These are phyloP conservation scores for Girardinichthys multiradiatus DNA, from an alignment of 2,113 vertebrate genomes.

Conservation along the genomic window DNA sequence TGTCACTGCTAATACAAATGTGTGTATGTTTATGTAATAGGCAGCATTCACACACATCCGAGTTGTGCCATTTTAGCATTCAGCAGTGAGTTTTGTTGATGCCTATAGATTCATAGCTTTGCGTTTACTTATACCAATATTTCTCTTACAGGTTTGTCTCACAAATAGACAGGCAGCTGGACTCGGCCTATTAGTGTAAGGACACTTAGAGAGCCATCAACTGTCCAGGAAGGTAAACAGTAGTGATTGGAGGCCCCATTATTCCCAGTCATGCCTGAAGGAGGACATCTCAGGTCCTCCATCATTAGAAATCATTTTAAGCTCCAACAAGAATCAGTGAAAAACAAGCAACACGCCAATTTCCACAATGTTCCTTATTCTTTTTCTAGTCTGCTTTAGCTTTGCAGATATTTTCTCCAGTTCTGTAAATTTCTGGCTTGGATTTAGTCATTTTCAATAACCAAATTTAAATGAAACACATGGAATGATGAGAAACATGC, in stretches of 20 bases:
- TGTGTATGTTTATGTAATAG: not conserved
- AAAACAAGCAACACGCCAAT: slow-evolving; percentile 12
- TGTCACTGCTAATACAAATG: slow-evolving; percentile 3
- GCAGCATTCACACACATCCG: slow-evolving; percentile 22
- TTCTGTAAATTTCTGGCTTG: no score
- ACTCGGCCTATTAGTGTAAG: slow-evolving; percentile 71
- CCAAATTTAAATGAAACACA: no score
- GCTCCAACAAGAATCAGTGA: slow-evolving; percentile 36
- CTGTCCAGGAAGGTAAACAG: slow-evolving; percentile 77
- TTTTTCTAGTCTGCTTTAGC: slow-evolving; percentile 4
- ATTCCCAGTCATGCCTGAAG: slow-evolving; percentile 67
- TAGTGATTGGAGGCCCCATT: slow-evolving; percentile 71
- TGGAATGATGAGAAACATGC: no score
- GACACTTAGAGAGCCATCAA: slow-evolving; percentile 73
- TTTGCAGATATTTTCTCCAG: slow-evolving; percentile 6
- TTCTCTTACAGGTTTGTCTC: slow-evolving; percentile 10
- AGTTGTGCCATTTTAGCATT: not conserved
- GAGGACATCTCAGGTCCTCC: slow-evolving; percentile 46
- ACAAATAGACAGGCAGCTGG: slow-evolving; percentile 26
- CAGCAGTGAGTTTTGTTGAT: slow-evolving; percentile 7
- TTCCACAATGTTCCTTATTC: not conserved
- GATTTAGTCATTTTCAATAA: not conserved
- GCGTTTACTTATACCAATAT: slow-evolving; percentile 21
- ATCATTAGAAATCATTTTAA: slow-evolving; percentile 61
- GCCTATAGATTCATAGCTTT: slow-evolving; percentile 30